Percentiles rank a stretch among this genome's conserved stretches.
phyloP scores from a whole-genome alignment of 2,888 invertebrate genomes.

The Ichneumoninae sp. region DNA sequence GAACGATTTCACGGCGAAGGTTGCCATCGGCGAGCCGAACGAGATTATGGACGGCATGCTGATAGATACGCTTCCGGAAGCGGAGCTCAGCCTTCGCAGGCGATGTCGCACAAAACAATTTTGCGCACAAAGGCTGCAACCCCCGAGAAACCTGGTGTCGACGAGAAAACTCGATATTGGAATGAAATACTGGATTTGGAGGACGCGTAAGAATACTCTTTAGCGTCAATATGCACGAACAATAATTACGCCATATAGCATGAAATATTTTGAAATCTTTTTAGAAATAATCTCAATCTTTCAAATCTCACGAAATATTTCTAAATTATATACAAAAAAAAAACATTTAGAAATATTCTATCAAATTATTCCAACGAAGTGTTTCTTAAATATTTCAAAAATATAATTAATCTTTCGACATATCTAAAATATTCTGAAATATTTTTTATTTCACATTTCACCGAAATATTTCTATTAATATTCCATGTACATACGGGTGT shows the following conservation, averaged over 20 bases:
- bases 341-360: too few relatives aligned
- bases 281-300: too few relatives aligned
- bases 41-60: background rate
- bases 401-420: too few relatives aligned
- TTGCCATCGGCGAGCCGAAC: background rate
- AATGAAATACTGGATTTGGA: conserved; percentile 19
- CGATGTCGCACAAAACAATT: conserved; percentile 30
- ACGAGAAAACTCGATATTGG: conserved; percentile 45
- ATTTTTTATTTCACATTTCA: too few relatives aligned
- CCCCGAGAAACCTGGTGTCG: conserved; percentile 16
- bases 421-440: too few relatives aligned
- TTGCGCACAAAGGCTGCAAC: conserved; percentile 21
- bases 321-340: too few relatives aligned
- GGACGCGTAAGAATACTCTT: background rate
- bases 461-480: too few relatives aligned
- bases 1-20: background rate
- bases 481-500: too few relatives aligned
- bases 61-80: background rate
- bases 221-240: background rate
- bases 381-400: too few relatives aligned
- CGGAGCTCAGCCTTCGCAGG: conserved; percentile 2
- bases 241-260: background rate
- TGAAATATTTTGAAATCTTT: too few relatives aligned
- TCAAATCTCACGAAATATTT: too few relatives aligned
- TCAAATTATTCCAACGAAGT: too few relatives aligned